Percentiles rank a stretch among this genome's conserved stretches.
Conservation (phyloP, 2,797 vertebrate species). For the Sibirionetta formosa region DNA sequence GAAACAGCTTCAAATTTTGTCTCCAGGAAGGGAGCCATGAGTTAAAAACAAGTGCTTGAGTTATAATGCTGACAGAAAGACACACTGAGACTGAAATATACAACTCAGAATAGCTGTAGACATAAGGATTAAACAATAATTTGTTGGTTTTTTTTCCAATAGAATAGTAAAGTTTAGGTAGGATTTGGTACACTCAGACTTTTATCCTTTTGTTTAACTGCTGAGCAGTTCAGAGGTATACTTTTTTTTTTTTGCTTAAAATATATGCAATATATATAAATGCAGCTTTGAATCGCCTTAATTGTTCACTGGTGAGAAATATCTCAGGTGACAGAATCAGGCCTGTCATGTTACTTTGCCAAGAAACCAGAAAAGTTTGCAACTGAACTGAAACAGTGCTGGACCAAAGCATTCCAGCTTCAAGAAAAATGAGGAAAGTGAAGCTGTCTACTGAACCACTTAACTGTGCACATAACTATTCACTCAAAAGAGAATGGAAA, state of each 20-base stretch:
- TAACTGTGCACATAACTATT: background rate
- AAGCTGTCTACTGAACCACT: background rate
- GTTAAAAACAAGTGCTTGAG: background rate
- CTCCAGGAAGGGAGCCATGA: background rate
- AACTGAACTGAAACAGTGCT: background rate
- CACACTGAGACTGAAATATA: background rate
- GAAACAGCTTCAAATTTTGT: background rate
- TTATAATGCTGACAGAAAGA: background rate
- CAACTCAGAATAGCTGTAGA: background rate
- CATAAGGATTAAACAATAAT: background rate
- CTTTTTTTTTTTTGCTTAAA: background rate
- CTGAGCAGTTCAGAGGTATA: background rate
- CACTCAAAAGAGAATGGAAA: background rate
- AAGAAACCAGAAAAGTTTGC: conserved; percentile 15
- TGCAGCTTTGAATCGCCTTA: background rate
- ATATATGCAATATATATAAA: background rate
- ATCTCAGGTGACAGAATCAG: conserved; percentile 56
- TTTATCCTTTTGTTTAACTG: background rate
- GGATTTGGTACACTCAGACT: background rate
- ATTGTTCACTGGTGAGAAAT: conserved; percentile 24
- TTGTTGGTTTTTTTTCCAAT: background rate
- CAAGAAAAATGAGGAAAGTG: background rate
- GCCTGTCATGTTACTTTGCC: background rate
- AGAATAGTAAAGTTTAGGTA: background rate
- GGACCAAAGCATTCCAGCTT: background rate